Evolutionary conservation across 1,140 invertebrate species (phyloP).

Genomic region (Dendrolimus punctatus): DNA sequence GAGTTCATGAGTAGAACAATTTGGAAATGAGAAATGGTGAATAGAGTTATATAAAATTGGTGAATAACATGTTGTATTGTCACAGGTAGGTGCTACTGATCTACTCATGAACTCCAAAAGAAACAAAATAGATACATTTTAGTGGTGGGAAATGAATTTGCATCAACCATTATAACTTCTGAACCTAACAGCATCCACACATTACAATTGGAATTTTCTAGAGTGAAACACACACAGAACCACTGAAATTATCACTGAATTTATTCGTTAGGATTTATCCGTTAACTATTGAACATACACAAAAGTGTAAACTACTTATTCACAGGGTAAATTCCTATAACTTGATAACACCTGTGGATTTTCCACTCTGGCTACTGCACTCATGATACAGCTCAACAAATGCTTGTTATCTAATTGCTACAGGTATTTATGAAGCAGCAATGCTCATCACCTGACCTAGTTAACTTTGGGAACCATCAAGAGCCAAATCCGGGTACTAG

Average conservation of each 20-base stretch:
- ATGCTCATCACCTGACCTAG: conserved; percentile 50
- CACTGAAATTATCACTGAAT: conserved; percentile 36
- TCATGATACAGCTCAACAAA: conserved; percentile 53
- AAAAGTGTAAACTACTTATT: conserved; percentile 16
- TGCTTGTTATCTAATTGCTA: conserved; percentile 59
- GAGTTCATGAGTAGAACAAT: conserved; percentile 14
- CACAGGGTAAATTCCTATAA: conserved; percentile 14
- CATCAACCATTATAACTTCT: conserved; percentile 34
- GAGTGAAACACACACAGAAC: conserved; percentile 57
- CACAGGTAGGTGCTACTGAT: conserved; percentile 7
- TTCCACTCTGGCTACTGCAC: conserved; percentile 44
- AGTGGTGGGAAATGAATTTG: conserved; percentile 5
- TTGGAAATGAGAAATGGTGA: too few species aligned
- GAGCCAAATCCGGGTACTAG: conserved; percentile 67
- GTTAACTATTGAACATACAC: conserved; percentile 37
- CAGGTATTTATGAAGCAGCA: conserved; percentile 45
- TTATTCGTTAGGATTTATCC: conserved; percentile 11
- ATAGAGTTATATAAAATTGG: too few species aligned
- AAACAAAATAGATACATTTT: conserved; percentile 4
- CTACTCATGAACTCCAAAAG: conserved; percentile 18
- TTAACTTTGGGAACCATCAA: conserved; percentile 61
- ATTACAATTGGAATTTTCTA: conserved; percentile 54
- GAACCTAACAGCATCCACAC: conserved; percentile 49
- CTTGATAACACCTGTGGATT: conserved; percentile 39
- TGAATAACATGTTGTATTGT: conserved; percentile 7